Conservation (phyloP, 2,888 invertebrate genomes). For the Parasteatoda lunata region DNA sequence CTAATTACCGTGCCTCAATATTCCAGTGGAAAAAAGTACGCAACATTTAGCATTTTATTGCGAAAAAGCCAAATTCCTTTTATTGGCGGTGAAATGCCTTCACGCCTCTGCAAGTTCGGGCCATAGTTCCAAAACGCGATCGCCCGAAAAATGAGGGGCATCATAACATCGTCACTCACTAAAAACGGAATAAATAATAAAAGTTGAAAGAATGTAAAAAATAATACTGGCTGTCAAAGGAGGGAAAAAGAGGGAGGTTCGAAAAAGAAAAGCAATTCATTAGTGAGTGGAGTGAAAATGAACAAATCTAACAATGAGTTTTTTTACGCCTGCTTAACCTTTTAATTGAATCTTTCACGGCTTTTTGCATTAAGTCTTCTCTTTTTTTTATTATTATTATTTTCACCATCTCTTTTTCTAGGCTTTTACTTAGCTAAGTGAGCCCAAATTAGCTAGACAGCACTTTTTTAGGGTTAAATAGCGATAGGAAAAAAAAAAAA, state of each 20-base stretch:
- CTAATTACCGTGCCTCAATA: slow-evolving; percentile 9
- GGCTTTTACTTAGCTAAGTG: slow-evolving; percentile 61
- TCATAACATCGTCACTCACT: slow-evolving; percentile 29
- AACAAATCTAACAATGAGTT: slow-evolving; percentile 65
- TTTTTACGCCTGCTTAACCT: slow-evolving; percentile 66
- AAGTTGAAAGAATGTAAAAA: slow-evolving; percentile 16
- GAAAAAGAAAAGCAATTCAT: slow-evolving; percentile 56
- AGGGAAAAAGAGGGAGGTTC: neutral
- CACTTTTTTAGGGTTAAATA: neutral
- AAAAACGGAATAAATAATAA: slow-evolving; percentile 29
- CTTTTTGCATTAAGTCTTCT: slow-evolving; percentile 47
- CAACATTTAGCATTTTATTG: slow-evolving; percentile 52
- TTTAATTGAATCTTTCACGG: slow-evolving; percentile 65
- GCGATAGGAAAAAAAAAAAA: neutral
- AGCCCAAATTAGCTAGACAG: slow-evolving; percentile 55
- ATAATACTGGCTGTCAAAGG: slow-evolving; percentile 3
- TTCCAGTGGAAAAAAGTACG: slow-evolving; percentile 28
- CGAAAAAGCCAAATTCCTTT: neutral
- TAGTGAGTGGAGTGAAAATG: slow-evolving; percentile 61
- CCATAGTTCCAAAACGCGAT: slow-evolving; percentile 30
- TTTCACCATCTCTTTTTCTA: slow-evolving; percentile 12
- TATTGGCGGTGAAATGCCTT: slow-evolving; percentile 23
- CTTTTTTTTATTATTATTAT: neutral
- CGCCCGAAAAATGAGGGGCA: slow-evolving; percentile 49
- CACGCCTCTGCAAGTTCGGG: slow-evolving; percentile 10